Evolutionary conservation across 2,113 vertebrate genomes (phyloP), one percentile per base, ranked within the genome.

Genomic region (Chaenogobius annularis): DNA sequence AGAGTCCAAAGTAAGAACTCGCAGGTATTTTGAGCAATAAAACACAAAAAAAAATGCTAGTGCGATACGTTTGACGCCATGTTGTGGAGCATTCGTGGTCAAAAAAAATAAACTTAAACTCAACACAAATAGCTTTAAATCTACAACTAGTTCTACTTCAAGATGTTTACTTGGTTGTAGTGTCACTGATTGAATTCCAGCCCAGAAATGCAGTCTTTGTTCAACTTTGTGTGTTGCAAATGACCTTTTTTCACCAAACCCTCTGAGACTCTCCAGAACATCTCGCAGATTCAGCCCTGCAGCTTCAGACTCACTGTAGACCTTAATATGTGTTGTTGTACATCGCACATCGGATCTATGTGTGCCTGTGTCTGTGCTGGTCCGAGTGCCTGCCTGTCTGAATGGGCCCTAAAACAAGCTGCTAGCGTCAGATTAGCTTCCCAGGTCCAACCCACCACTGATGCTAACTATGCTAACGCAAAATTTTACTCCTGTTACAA

Each of bases 281-380:
- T 1, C 26, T 31, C 26, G 26, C 26, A 31, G 26, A 31, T 4
- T 31, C 7, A 65, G n/a, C 11, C 17, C 35, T 37, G 15, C 19
- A 35, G 37, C 17, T 19, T n/a, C 10, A 43, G 61, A 31, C 61
- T 40, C 61, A 63, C 17, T 19, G 3, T 5, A 17, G 1, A 62
- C 31, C 37, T 63, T 80, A 82, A 61, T 77, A 43, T 77, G 52
- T 84, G 70, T 80, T 58, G 72, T 50, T 85, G 50, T 58, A 66
- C 77, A 73, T 85, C 76, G 64, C 75, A 85, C 78, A 85, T 88
- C 80, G 83, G 56, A 80, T 90, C 73, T 79, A 48, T 86, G 90
- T 90, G 79, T 78, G 85, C 75, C 85, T 89, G 87, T 82, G 73
- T 81, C 66, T 77, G 80, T 82, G 72, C 65, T 69, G 71, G 67